phyloP scores from a whole-genome alignment of 2,888 invertebrate genomes.

The Perdita meconis region DNA sequence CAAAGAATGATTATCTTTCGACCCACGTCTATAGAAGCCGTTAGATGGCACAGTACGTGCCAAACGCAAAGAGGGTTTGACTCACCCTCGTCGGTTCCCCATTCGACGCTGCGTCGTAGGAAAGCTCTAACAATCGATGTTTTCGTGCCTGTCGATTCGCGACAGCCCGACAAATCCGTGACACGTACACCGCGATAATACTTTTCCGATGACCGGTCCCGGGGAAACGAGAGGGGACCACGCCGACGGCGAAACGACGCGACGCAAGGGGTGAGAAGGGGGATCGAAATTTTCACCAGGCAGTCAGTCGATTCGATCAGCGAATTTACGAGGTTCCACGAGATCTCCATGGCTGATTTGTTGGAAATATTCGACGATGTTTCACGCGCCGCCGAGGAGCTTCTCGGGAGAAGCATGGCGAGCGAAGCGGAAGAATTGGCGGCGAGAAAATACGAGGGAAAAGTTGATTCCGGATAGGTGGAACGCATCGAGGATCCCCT shows the following conservation, averaged over 20 bases:
- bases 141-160: conserved; percentile 2
- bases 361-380: conserved; percentile 55
- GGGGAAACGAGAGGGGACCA: conserved; percentile 15
- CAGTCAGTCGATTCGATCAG: conserved; percentile 30
- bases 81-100: conserved; percentile 29
- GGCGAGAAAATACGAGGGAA: conserved; percentile 70
- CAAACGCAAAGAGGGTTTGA: no score
- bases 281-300: conserved; percentile 22
- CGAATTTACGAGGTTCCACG: conserved; percentile 50
- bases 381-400: conserved; percentile 47
- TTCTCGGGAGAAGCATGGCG: conserved; percentile 51
- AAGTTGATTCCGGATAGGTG: conserved; percentile 64
- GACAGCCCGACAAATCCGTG: conserved; percentile 22
- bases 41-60: background rate
- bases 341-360: conserved; percentile 41
- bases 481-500: conserved; percentile 53
- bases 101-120: conserved; percentile 10
- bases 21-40: background rate
- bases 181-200: conserved; percentile 12
- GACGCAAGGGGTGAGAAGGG: background rate
- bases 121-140: conserved; percentile 27
- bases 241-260: no score
- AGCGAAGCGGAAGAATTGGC: conserved; percentile 74
- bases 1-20: no score
- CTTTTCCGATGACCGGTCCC: conserved; percentile 17